Evolutionary conservation across 2,888 invertebrate genomes (phyloP).

Genomic region (Lapara coniferarum): DNA sequence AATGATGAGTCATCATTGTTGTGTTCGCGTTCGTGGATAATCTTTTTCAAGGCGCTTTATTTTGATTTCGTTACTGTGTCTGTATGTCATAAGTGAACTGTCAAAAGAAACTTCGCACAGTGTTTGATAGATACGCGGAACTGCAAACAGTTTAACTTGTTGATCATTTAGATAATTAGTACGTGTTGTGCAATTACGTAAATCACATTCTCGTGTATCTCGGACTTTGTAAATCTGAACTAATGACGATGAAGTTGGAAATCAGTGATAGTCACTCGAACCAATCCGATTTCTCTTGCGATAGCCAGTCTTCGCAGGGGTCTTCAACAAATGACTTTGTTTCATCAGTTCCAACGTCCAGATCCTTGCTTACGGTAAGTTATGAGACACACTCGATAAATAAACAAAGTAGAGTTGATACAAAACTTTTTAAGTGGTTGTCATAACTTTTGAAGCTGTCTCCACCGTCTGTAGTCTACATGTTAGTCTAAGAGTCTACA

Average conservation of each 20-base stretch:
- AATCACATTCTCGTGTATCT: slow-evolving; percentile 34
- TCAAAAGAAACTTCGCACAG: slow-evolving; percentile 60
- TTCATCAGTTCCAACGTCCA: slow-evolving; percentile 64
- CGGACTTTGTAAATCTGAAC: slow-evolving; percentile 48
- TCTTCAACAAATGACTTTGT: slow-evolving; percentile 80
- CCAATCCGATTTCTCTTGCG: slow-evolving; percentile 84
- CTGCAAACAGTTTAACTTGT: slow-evolving; percentile 40
- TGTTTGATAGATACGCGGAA: slow-evolving; percentile 53
- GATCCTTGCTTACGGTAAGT: slow-evolving; percentile 73
- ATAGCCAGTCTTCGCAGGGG: slow-evolving; percentile 84
- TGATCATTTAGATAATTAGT: slow-evolving; percentile 32
- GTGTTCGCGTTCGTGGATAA: slow-evolving; percentile 64
- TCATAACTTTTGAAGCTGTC: neutral
- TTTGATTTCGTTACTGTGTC: slow-evolving; percentile 57
- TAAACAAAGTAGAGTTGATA: neutral
- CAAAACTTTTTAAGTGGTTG: neutral
- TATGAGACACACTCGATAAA: neutral
- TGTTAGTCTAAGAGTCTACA: neutral
- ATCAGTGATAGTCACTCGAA: slow-evolving; percentile 84
- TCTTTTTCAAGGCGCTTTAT: slow-evolving; percentile 61
- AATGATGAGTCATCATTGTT: slow-evolving; percentile 79
- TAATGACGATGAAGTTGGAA: slow-evolving; percentile 85
- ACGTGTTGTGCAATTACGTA: slow-evolving; percentile 57
- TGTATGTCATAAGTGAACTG: slow-evolving; percentile 66
- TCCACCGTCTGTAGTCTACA: no score